A percentile compares a stretch with the other conserved stretches of the same genome.
Evolutionary conservation across 2,797 vertebrate species (phyloP).

Genomic region (Synaphobranchus kaupii): DNA sequence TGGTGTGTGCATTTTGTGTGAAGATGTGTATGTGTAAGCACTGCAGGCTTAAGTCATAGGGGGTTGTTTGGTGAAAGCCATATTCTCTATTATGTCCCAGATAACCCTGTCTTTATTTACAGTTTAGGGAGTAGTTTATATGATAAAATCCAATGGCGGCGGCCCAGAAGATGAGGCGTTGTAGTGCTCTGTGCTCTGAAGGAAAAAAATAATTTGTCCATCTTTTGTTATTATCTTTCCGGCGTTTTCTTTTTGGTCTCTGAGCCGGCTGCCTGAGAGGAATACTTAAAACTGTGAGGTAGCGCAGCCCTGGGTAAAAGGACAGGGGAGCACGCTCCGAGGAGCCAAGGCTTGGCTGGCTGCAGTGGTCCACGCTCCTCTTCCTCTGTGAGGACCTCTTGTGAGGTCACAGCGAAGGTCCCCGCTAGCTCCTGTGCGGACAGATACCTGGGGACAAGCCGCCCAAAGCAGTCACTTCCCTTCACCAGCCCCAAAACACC

Average conservation of each 20-base stretch:
- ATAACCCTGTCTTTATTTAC: slow-evolving; percentile 27
- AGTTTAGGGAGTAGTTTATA: slow-evolving; percentile 15
- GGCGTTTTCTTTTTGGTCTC: background rate
- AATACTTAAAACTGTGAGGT: background rate
- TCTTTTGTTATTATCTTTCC: background rate
- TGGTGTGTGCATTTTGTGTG: background rate
- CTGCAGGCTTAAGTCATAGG: background rate
- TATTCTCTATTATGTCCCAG: background rate
- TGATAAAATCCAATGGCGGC: slow-evolving; percentile 10
- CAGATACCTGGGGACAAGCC: background rate
- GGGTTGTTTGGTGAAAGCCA: background rate
- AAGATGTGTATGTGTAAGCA: background rate
- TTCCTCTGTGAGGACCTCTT: background rate
- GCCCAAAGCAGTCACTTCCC: background rate
- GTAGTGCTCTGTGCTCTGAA: slow-evolving; percentile 19
- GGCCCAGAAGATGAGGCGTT: slow-evolving; percentile 12
- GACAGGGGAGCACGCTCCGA: too few relatives aligned
- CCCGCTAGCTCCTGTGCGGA: too few relatives aligned
- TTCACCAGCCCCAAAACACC: background rate
- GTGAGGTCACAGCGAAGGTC: background rate
- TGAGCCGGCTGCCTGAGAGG: background rate
- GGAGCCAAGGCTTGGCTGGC: background rate
- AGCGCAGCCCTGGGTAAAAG: background rate
- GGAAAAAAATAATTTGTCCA: slow-evolving; percentile 11
- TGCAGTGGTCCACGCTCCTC: background rate